Conservation (phyloP, 2,888 invertebrate species). For the Heteromyza rotundicornis region DNA sequence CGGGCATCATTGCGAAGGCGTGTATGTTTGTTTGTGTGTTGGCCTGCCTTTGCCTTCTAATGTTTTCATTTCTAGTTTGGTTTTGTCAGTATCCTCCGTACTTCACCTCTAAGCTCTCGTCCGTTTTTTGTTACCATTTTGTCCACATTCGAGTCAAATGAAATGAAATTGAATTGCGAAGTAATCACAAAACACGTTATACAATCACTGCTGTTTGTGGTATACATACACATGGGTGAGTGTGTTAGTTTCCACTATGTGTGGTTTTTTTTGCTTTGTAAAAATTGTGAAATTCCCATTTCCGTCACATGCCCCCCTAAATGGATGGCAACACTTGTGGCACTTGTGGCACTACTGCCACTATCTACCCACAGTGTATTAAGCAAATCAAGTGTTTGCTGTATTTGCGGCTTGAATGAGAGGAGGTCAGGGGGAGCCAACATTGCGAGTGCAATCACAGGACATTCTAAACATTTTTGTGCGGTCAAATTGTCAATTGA, state of each 20-base stretch:
- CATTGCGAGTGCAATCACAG: neutral
- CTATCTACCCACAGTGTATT: too few species aligned
- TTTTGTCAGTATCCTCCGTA: too few species aligned
- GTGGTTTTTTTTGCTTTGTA: too few species aligned
- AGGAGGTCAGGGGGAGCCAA: neutral
- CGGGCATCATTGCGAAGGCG: neutral
- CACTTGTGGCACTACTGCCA: neutral
- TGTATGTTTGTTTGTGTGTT: too few species aligned
- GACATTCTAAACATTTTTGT: neutral
- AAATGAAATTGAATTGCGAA: slow-evolving; percentile 13
- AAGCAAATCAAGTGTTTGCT: slow-evolving; percentile 1
- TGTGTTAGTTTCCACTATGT: too few species aligned
- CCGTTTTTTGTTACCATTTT: neutral
- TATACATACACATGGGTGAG: too few species aligned
- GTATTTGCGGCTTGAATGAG: too few species aligned
- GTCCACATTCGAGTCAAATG: too few species aligned
- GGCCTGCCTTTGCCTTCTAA: neutral
- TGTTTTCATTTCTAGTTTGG: slow-evolving; percentile 4
- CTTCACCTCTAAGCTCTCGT: neutral
- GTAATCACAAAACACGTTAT: slow-evolving; percentile 8
- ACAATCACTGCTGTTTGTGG: neutral
- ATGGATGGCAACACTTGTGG: too few species aligned
- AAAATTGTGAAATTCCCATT: too few species aligned
- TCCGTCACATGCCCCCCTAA: too few species aligned
- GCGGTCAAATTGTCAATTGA: slow-evolving; percentile 35